Evolutionary conservation across 2,113 vertebrate genomes (phyloP).

Genomic region (Apodemus speciosus): DNA sequence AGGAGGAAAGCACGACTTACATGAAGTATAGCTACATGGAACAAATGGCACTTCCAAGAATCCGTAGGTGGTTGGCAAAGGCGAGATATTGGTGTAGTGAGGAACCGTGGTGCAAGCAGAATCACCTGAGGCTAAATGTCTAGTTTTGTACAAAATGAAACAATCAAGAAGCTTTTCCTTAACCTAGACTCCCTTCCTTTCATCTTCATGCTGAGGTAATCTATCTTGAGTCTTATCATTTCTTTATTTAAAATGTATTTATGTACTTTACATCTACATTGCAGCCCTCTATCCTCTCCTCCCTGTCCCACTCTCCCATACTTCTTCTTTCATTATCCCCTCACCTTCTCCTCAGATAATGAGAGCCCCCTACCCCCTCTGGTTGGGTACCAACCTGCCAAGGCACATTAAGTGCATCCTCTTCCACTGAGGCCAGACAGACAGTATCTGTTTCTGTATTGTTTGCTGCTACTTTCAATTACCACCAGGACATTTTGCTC

Average conservation of each 20-base stretch:
- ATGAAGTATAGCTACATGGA: background rate
- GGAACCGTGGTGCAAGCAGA: background rate
- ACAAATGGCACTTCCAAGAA: background rate
- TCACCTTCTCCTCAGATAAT: too few species aligned
- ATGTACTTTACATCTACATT: too few species aligned
- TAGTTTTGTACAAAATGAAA: conserved; percentile 19
- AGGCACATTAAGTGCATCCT: too few species aligned
- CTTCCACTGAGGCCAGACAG: too few species aligned
- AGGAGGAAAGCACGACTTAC: background rate
- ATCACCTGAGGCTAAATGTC: background rate
- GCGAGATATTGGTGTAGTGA: background rate
- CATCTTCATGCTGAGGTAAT: background rate
- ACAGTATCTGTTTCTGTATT: background rate
- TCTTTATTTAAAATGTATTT: background rate
- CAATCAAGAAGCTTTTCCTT: background rate
- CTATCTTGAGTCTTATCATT: background rate
- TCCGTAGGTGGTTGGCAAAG: background rate
- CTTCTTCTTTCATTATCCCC: too few species aligned
- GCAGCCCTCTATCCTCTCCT: too few species aligned
- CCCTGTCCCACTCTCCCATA: too few species aligned
- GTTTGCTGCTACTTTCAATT: background rate
- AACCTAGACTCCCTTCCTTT: background rate
- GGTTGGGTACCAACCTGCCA: too few species aligned
- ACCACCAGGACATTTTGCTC: background rate
- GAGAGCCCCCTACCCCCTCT: too few species aligned